phyloP scores from a whole-genome alignment of 2,888 invertebrate species.

The Ectemnius lituratus region DNA sequence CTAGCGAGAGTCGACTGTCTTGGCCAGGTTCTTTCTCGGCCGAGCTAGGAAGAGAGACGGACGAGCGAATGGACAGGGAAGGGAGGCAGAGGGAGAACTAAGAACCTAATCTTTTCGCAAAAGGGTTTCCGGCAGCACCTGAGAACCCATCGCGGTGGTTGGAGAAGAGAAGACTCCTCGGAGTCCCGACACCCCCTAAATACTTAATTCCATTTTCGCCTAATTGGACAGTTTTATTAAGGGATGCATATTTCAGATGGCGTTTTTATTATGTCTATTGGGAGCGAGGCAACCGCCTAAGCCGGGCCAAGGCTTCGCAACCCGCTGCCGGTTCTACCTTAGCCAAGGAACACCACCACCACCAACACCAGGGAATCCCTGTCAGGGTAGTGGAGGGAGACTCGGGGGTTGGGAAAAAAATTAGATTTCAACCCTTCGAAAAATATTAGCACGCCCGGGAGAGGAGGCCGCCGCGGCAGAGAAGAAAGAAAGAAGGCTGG shows the following conservation, averaged over 20 bases:
- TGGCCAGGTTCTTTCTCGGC: too few relatives aligned
- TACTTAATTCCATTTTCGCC: slow-evolving; percentile 76
- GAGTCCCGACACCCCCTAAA: slow-evolving; percentile 69
- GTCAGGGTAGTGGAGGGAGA: slow-evolving; percentile 12
- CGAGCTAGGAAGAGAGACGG: slow-evolving; percentile 29
- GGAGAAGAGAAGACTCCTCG: slow-evolving; percentile 38
- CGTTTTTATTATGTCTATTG: slow-evolving; percentile 77
- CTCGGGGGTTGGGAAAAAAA: slow-evolving; percentile 69
- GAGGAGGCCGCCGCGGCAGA: slow-evolving; percentile 17
- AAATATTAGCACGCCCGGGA: slow-evolving; percentile 72
- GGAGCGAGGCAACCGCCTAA: slow-evolving; percentile 59
- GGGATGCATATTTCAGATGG: slow-evolving; percentile 78
- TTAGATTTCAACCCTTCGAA: slow-evolving; percentile 75
- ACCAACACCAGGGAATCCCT: slow-evolving; percentile 26
- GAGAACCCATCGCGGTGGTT: slow-evolving; percentile 46
- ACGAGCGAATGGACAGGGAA: neutral
- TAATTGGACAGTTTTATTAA: slow-evolving; percentile 78
- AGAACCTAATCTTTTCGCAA: slow-evolving; percentile 71
- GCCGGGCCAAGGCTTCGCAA: neutral
- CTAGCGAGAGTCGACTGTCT: neutral
- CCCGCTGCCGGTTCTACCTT: neutral
- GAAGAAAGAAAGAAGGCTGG: slow-evolving; percentile 35
- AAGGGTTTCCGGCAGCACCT: slow-evolving; percentile 64
- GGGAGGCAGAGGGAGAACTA: slow-evolving; percentile 47
- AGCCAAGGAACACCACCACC: neutral